phyloP scores from a whole-genome alignment of 2,888 invertebrate genomes.

The Lithophane semibrunnea region DNA sequence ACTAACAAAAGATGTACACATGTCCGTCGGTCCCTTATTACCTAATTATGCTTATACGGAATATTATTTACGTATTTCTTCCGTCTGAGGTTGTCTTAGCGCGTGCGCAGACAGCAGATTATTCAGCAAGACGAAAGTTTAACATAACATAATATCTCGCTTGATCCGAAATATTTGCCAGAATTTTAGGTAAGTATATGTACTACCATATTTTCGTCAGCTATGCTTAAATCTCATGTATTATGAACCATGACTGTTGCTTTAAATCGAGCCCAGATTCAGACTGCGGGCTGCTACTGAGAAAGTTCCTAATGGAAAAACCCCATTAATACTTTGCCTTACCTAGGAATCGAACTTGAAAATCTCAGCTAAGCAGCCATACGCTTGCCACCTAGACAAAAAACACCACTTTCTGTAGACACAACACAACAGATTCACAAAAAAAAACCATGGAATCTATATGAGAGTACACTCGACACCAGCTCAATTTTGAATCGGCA shows the following conservation, averaged over 20 bases:
- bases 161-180: not conserved
- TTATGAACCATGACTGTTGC: too few species aligned
- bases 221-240: too few species aligned
- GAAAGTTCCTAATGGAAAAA: too few species aligned
- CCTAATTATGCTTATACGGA: slow-evolving; percentile 41
- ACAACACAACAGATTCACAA: not conserved
- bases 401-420: not conserved
- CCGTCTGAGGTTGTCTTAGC: not conserved
- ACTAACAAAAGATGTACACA: slow-evolving; percentile 13
- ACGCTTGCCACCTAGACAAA: not conserved
- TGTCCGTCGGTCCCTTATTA: slow-evolving; percentile 18
- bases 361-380: too few species aligned
- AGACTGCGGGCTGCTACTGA: too few species aligned
- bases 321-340: too few species aligned
- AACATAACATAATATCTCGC: not conserved
- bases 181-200: not conserved
- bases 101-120: not conserved
- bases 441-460: not conserved
- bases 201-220: too few species aligned
- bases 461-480: slow-evolving; percentile 3
- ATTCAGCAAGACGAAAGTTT: not conserved
- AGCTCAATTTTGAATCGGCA: slow-evolving; percentile 23
- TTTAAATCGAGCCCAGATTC: too few species aligned
- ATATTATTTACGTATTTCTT: slow-evolving; percentile 33
- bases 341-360: not conserved